phyloP scores from a whole-genome alignment of 2,888 invertebrate genomes.

The Spodoptera littoralis region DNA sequence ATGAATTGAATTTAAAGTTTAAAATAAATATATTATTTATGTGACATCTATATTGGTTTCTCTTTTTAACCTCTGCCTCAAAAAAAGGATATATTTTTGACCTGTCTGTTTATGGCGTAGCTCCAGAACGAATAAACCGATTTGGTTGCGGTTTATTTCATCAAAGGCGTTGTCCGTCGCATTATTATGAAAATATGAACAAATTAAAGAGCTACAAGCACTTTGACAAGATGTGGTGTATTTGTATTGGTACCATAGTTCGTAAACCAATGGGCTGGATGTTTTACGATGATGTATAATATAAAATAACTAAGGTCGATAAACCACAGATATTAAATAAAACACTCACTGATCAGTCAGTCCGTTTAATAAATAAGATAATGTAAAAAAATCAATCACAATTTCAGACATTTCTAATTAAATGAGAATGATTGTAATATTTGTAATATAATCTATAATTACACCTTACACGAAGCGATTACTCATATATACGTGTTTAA shows the following conservation, averaged over 20 bases:
- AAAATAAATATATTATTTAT: conserved; percentile 56
- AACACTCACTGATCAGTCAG: conserved; percentile 72
- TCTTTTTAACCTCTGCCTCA: neutral
- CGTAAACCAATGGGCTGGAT: too few species aligned
- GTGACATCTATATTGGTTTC: conserved; percentile 28
- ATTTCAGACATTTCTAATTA: conserved; percentile 54
- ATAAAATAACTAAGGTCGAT: too few species aligned
- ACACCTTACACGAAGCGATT: conserved; percentile 56
- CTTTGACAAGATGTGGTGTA: too few species aligned
- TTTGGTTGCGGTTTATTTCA: too few species aligned
- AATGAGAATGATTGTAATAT: conserved; percentile 59
- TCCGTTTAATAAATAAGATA: conserved; percentile 86
- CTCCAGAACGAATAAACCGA: too few species aligned
- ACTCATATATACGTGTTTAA: conserved; percentile 45
- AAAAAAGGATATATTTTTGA: too few species aligned
- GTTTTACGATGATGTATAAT: too few species aligned
- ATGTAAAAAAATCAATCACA: conserved; percentile 79
- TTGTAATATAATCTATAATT: conserved; percentile 51
- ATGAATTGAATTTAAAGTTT: conserved; percentile 49
- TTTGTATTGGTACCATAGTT: too few species aligned
- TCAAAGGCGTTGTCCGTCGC: too few species aligned
- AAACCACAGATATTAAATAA: conserved; percentile 41
- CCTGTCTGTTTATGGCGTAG: too few species aligned
- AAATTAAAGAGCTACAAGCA: too few species aligned
- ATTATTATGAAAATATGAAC: too few species aligned